Percentiles rank a stretch among this genome's conserved stretches.
These are phyloP conservation scores for Luffia ferchaultella DNA, from an alignment of 2,888 invertebrate genomes.

Conservation along the genomic window DNA sequence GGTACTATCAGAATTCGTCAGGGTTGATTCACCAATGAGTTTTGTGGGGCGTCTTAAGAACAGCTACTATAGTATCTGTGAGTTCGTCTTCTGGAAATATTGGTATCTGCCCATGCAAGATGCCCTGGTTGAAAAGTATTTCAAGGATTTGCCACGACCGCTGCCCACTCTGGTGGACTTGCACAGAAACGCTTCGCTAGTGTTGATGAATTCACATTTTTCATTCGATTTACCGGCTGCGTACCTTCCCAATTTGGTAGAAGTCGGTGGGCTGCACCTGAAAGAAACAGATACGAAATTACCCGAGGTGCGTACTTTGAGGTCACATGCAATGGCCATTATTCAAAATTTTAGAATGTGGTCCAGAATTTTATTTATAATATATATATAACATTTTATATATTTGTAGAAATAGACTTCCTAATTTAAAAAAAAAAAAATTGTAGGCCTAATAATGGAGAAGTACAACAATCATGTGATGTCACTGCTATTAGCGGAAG, in stretches of 20 bases:
- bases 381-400: too few relatives aligned
- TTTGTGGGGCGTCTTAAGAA: constrained; percentile 61
- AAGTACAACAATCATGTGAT: too few relatives aligned
- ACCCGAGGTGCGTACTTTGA: constrained; percentile 37
- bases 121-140: constrained; percentile 34
- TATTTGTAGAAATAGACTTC: too few relatives aligned
- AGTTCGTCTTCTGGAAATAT: constrained; percentile 43
- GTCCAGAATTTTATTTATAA: too few relatives aligned
- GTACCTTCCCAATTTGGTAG: constrained; percentile 60
- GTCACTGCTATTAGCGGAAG: too few relatives aligned
- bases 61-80: constrained; percentile 42
- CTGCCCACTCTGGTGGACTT: constrained; percentile 43
- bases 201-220: constrained; percentile 57
- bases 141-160: constrained; percentile 35
- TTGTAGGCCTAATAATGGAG: too few relatives aligned
- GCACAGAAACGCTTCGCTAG: constrained; percentile 42
- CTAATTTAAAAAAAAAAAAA: too few relatives aligned
- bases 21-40: constrained; percentile 48
- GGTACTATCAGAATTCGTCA: constrained; percentile 39
- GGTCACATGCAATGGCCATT: too few relatives aligned
- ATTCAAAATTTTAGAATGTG: too few relatives aligned
- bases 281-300: constrained; percentile 30
- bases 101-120: constrained; percentile 45
- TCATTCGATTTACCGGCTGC: constrained; percentile 53
- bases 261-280: constrained; percentile 66